These are phyloP conservation scores for Pituophis catenifer DNA, from an alignment of 2,113 vertebrate species.

Conservation along the genomic window DNA sequence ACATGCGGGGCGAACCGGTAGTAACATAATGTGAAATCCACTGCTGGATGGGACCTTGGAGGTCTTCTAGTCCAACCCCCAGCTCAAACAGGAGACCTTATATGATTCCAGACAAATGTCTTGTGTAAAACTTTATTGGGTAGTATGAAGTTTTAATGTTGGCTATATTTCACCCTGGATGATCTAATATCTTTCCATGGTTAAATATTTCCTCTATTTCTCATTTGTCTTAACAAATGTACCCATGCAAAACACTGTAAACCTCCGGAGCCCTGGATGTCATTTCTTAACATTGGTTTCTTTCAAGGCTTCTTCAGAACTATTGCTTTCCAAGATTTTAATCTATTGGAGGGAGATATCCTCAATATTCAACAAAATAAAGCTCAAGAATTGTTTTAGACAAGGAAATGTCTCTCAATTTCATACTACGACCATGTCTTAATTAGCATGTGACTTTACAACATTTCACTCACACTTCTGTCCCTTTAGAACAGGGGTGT, in stretches of 20 bases:
- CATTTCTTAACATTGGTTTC: slow-evolving; percentile 45
- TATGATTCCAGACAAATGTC: not conserved
- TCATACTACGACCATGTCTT: not conserved
- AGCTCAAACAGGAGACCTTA: not conserved
- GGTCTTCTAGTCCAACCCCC: not conserved
- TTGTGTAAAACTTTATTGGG: slow-evolving; percentile 46
- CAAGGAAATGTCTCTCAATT: not conserved
- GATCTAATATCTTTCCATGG: slow-evolving; percentile 60
- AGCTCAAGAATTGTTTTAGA: not conserved
- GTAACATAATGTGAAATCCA: too few relatives aligned
- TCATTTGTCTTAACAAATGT: slow-evolving; percentile 65
- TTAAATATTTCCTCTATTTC: slow-evolving; percentile 47
- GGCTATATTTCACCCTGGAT: slow-evolving; percentile 56
- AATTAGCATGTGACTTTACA: not conserved
- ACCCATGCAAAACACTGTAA: slow-evolving; percentile 54
- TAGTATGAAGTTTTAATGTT: slow-evolving; percentile 39
- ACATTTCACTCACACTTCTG: not conserved
- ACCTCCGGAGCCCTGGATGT: slow-evolving; percentile 34
- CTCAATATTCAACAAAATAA: not conserved
- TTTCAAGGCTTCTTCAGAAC: slow-evolving; percentile 40
- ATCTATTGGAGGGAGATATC: not conserved
- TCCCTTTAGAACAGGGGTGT: not conserved
- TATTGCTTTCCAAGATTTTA: slow-evolving; percentile 43
- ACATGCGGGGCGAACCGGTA: too few relatives aligned
- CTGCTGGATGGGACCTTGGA: not conserved